Evolutionary conservation across 1,140 invertebrate species (phyloP), one percentile per base, ranked within the genome.

Genomic region (Drosophila saltans): DNA sequence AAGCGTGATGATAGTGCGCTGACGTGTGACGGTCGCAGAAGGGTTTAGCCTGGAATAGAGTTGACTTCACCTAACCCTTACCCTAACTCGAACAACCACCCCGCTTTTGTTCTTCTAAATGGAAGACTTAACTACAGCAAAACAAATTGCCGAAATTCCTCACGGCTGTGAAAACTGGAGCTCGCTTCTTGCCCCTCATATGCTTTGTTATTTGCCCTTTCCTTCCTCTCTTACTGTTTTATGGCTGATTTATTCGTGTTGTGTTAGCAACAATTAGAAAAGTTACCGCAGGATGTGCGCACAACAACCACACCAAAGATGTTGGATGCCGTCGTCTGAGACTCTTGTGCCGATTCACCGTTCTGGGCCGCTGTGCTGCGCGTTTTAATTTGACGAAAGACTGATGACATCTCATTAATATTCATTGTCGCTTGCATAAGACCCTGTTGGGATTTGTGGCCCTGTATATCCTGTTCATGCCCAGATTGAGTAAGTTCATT

Each of bases 321-420:
- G 48, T 60, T 26, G 30, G 30, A 26, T 78, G 60, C 40, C 71
- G 40, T 6, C 39, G 68, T 59, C 63, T 79, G 21, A 8, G 45
- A 52, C 67, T 36, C 6, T 36, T 36, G 33, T 7, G 33, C 33
- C 33, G 33, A 36, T 36, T 36, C 33, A 68, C 66, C 33, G 66
- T 76, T 72, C 78, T 80, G 64, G 64, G 63, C 75, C 67, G 75
- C 45, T 67, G 73, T 26, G 66, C 73, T 88, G 86, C 86, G 85
- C 77, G 86, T 75, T 88, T 88, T 88, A 91, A 91, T 91, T 91
- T 91, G 84, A 91, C 85, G 90, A 91, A 89, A 85, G 84, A 91
- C 77, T 85, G 90, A 90, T 91, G 89, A 91, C 84, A 82, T 84
- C 85, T 91, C 89, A 91, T 91, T 91, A 91, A 91, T 91, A 91